Evolutionary conservation across 2,888 invertebrate genomes (phyloP), one percentile per base, ranked within the genome.

Genomic region (Galeopsomyia nigrocyanea): DNA sequence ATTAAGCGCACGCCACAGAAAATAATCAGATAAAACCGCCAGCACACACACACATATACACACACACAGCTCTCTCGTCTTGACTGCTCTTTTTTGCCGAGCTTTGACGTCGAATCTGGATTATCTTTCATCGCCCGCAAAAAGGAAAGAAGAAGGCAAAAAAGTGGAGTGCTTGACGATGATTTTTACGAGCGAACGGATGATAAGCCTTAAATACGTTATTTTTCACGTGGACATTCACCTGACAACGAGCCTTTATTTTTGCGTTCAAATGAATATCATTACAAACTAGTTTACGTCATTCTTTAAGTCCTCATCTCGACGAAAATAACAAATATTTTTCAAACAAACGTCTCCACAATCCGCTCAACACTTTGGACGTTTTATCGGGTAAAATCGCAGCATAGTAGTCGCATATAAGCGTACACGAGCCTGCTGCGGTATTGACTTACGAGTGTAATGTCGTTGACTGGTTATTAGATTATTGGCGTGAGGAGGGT

Each of bases 391-490:
- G 7, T 39, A 39, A 39, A 39, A 39, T 39, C 39, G 3, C 31
- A 31, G 31, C 7, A 31, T 3, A 31, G n/a, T n/a, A 26, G 26
- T 2, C 2, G 26, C 26, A 5, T 26, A 26, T 26, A 3, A 26
- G 26, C 26, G 26, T 5, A 9, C 39, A 7, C 39, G 81, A 31
- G 55, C 57, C 46, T 17, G 14, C 7, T 19, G 21, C 46, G 75
- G 77, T 79, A 79, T 26, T 85, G 82, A 84, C 83, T 83, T 83
- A 84, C 83, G 82, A 81, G 53, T 78, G 78, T 82, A 80, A 82
- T 81, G 83, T 80, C 82, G 82, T 84, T 83, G 84, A 83, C 83
- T 84, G 83, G 85, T 86, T 86, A 85, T 86, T 86, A 85, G 86
- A 86, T 86, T 85, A 84, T 86, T 84, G 85, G 82, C 81, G 13